These are phyloP conservation scores for Parauchenoglanis ngamensis DNA, from an alignment of 2,797 vertebrate species.

Conservation along the genomic window DNA sequence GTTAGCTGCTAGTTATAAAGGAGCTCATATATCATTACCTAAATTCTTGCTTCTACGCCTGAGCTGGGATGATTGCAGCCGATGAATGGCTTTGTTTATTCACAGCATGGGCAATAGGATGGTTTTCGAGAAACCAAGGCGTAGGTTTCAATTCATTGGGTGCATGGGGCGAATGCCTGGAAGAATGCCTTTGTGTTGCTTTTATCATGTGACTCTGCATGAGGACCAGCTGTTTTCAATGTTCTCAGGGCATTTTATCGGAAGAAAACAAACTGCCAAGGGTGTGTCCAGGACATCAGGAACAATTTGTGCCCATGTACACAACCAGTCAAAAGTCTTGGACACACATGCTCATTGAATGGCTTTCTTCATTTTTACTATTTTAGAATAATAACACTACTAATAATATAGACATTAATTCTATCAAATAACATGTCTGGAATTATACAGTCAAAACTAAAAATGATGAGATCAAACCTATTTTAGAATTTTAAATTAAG, in stretches of 20 bases:
- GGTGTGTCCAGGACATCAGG: neutral
- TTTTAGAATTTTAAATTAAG: neutral
- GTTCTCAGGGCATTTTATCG: conserved; percentile 1
- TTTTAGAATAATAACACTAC: neutral
- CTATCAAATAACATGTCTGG: neutral
- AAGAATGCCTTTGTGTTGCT: conserved; percentile 55
- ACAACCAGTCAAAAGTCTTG: neutral
- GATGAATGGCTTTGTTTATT: neutral
- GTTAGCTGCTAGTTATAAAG: neutral
- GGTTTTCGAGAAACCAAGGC: conserved; percentile 38
- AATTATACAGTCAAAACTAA: neutral
- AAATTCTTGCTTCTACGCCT: neutral
- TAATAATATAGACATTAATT: neutral
- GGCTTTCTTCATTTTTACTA: neutral
- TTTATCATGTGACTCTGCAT: conserved; percentile 42
- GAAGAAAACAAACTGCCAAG: conserved; percentile 17
- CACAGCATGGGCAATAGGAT: conserved; percentile 6
- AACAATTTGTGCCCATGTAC: conserved; percentile 1
- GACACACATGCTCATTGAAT: neutral
- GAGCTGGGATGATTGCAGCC: neutral
- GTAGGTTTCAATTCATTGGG: conserved; percentile 24
- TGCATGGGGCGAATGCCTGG: conserved; percentile 34
- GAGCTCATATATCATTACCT: neutral
- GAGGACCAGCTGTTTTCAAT: conserved; percentile 27
- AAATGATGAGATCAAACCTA: neutral